Evolutionary conservation across 23 tunicate genomes (phyloP), one percentile per base, ranked within the genome.

Genomic region (Ciona savignyi): DNA sequence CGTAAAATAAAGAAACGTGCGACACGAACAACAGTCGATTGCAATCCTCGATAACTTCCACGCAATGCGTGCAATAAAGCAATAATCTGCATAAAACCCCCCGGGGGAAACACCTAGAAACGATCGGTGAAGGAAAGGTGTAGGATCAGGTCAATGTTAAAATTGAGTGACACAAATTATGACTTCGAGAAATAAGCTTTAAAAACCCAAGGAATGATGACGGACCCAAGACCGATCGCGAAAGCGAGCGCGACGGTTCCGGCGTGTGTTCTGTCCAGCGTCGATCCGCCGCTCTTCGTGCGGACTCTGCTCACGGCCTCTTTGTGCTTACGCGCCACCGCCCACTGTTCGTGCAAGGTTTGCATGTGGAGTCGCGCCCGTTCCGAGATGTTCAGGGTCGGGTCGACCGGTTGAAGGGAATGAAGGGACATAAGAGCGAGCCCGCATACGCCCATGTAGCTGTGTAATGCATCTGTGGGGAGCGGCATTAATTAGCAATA

Each of bases 391-490:
- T 82, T 88, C 11, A 88, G 70, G 2, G 87, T 81, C 20, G 96
- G 96, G 2, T 72, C 70, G 4, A 88, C 70, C 26, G 80, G 84
- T 9, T 73, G 66, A 23, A 88, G 80, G 34, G 68, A 69, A 62
- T 77, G 68, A 23, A 77, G 51, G 1, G 77, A 72, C 96, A 88
- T 88, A 60, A 88, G 66, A 2, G 96, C 67, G 3, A 88, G 80
- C 30, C 96, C 96, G 68, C 96, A 88, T 30, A 88, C 22, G 11
- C 96, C 96, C 96, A 82, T 88, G 80, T 88, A 88, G 29, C 96
- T 82, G 79, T 88, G 96, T 25, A 88, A 32, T 11, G 88, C 84
- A 77, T 88, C 96, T 82, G 74, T 24, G 56, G 29, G n/a, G n/a
- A n/a, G n/a, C n/a, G n/a, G n/a, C n/a, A n/a, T n/a, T n/a, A n/a